These are phyloP conservation scores for Stratiomys singularior DNA, from an alignment of 2,888 invertebrate genomes.

Conservation along the genomic window DNA sequence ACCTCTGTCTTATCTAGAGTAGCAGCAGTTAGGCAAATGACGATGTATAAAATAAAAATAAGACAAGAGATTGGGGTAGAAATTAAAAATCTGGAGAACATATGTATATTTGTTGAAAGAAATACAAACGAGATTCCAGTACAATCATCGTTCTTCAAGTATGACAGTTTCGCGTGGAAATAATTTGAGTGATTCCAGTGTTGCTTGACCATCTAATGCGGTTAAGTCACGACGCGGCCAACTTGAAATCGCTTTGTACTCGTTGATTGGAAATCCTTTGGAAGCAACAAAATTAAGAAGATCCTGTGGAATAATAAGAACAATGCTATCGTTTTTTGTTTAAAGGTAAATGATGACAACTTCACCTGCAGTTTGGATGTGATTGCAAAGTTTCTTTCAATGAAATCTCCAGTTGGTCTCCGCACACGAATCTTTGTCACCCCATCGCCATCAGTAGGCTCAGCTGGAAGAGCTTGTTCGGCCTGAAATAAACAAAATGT, in stretches of 20 bases:
- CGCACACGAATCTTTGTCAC: slow-evolving; percentile 83
- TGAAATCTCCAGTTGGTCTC: slow-evolving; percentile 78
- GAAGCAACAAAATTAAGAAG: slow-evolving; percentile 89
- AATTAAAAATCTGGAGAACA: slow-evolving; percentile 14
- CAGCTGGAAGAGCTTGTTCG: slow-evolving; percentile 77
- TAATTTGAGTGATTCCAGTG: slow-evolving; percentile 84
- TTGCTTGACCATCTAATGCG: slow-evolving; percentile 77
- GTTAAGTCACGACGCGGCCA: slow-evolving; percentile 97
- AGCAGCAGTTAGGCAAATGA: slow-evolving; percentile 34
- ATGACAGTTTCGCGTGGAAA: slow-evolving; percentile 95
- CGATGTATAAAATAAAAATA: neutral
- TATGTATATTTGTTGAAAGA: neutral
- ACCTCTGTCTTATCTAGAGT: neutral
- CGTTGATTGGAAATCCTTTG: slow-evolving; percentile 86
- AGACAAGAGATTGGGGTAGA: neutral
- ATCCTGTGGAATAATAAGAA: slow-evolving; percentile 63
- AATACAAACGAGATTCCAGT: slow-evolving; percentile 4
- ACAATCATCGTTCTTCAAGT: slow-evolving; percentile 88
- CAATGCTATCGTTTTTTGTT: neutral
- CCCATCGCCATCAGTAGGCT: slow-evolving; percentile 67
- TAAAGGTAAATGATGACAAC: neutral
- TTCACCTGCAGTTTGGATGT: slow-evolving; percentile 67
- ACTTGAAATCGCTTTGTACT: slow-evolving; percentile 91
- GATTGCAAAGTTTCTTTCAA: slow-evolving; percentile 78
- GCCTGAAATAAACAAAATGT: slow-evolving; percentile 61